Base-by-base conservation (phyloP, 2,797 vertebrate genomes). In the Austrolebias charrua region DNA sequence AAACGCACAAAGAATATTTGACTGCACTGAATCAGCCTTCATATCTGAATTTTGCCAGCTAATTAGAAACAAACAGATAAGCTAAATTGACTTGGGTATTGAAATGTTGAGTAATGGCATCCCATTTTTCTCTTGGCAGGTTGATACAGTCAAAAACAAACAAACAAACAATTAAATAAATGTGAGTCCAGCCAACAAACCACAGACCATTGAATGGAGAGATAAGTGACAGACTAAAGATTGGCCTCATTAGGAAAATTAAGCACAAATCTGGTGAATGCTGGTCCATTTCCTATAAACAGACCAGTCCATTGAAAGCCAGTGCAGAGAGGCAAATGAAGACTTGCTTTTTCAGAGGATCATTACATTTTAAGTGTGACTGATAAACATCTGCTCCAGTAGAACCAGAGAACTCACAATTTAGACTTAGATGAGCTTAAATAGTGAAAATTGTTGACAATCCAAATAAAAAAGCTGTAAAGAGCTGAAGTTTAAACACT, bases 271-370 rank as follows among this genome's bases (percentile, higher is more conserved):
- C 2, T 33, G 57, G 56, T 67, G 58, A 76, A 79, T 56, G 52
- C 50, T 29, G 65, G 69, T 50, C 76, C 65, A 76, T 79, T 82
- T 81, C 65, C 56, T 59, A 40, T 60, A 72, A 76, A 74, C 58
- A 66, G n/a, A 46, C 47, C 5, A 60, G 63, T 40, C 71, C 62
- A 77, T 82, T 76, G 69, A 53, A 69, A 55, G 61, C 53, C 62
- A 73, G 71, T 53, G 75, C 52, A 51, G 67, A 78, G 71, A 57
- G 73, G 77, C 59, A 72, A 74, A 78, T 75, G 64, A 71, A 63
- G 56, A 72, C 55, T 40, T 40, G 38, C n/a, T 58, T 44, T 40
- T 55, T 66, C 49, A 48, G 5, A 1, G 15, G 28, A 31, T 66
- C 46, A 49, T 66, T 73, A 60, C 63, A 55, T 60, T 49, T 64